These are phyloP conservation scores for Nebria ingens DNA, from an alignment of 1,140 invertebrate genomes.

Conservation along the genomic window DNA sequence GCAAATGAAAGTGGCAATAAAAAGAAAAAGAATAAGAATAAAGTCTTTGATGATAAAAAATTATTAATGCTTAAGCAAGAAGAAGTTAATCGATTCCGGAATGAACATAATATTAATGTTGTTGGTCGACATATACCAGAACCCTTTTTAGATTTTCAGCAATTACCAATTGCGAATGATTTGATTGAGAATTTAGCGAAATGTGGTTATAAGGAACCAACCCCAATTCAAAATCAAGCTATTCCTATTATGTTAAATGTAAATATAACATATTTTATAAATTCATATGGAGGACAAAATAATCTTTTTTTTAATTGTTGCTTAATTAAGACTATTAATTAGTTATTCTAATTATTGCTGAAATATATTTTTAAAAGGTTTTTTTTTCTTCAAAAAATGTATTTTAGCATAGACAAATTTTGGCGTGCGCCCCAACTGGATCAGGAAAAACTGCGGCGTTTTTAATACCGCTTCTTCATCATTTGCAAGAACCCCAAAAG, in stretches of 20 bases:
- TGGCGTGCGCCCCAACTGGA: slow-evolving; percentile 91
- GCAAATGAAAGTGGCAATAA: slow-evolving; percentile 24
- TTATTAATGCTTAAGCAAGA: slow-evolving; percentile 31
- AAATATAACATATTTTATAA: too few relatives aligned
- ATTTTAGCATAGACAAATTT: slow-evolving; percentile 73
- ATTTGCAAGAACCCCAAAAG: slow-evolving; percentile 48
- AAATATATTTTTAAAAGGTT: slow-evolving; percentile 11
- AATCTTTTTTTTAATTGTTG: slow-evolving; percentile 11
- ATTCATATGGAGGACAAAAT: too few relatives aligned
- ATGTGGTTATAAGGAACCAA: slow-evolving; percentile 70
- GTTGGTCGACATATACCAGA: slow-evolving; percentile 64
- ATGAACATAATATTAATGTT: slow-evolving; percentile 63
- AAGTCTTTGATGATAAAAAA: slow-evolving; percentile 35
- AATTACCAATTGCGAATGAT: slow-evolving; percentile 49
- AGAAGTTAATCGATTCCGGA: slow-evolving; percentile 53
- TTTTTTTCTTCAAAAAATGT: too few relatives aligned
- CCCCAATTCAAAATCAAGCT: slow-evolving; percentile 91
- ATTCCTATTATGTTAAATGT: slow-evolving; percentile 78
- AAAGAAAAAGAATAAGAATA: slow-evolving; percentile 26
- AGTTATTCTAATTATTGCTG: slow-evolving; percentile 1
- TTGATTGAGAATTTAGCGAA: slow-evolving; percentile 63
- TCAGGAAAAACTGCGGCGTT: slow-evolving; percentile 83
- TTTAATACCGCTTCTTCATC: slow-evolving; percentile 67
- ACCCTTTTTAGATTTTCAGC: slow-evolving; percentile 61
- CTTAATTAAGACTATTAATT: slow-evolving; percentile 1